Evolutionary conservation across 2,888 invertebrate genomes (phyloP), one percentile per base, ranked within the genome.

Genomic region (Glaucopsyche alexis): DNA sequence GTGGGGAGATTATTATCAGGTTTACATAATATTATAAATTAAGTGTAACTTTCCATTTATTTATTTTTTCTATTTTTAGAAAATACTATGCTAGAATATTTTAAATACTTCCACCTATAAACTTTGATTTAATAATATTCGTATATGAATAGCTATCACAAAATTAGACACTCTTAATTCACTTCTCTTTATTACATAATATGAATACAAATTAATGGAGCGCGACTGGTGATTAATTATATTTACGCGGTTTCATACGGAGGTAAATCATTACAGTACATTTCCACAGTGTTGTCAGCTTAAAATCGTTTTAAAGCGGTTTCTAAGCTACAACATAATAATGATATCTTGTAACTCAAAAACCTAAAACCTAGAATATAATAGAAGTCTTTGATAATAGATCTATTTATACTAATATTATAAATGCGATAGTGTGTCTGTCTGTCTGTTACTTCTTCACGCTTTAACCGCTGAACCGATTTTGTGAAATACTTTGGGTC

Each of bases 191-290:
- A 64, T 64, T 65, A 40, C 52, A n/a, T 67, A 19, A 14, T 19
- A 40, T 71, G 47, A 19, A 72, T 42, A 72, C 38, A 45, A 72
- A 72, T 72, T 65, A 72, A 66, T 40, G 65, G 16, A 38, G 47
- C 65, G 66, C 2, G 65, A 38, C 64, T 66, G 72, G 66, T 72
- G 49, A 72, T 72, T 72, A 72, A 72, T 72, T 65, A 66, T 72
- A 47, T 65, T 72, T 72, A 72, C 50, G 40, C 38, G 49, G 49
- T 65, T 47, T 7, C 49, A 29, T 69, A 13, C 42, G 45, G 29
- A 49, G 45, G 29, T 11, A 72, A 72, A 52, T 71, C 38, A 52
- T 52, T 71, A 60, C 60, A 13, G 60, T 29, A 38, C 29, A 60
- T 60, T 60, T 13, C 14, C 60, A 16, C 19, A 13, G 60, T 14